phyloP scores from a whole-genome alignment of 2,888 invertebrate species.

The Rhingia campestris region DNA sequence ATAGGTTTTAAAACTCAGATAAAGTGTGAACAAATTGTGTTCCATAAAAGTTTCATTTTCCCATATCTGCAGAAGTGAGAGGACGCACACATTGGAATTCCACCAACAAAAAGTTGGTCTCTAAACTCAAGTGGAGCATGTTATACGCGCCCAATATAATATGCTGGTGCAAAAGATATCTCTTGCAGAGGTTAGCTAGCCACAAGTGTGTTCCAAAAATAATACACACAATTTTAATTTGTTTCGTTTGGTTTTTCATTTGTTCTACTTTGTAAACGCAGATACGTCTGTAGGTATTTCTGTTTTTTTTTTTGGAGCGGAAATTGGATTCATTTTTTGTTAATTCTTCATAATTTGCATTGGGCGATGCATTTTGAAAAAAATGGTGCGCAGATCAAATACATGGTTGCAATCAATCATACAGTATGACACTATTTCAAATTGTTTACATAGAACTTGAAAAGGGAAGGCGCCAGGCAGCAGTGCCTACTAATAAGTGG shows the following conservation, averaged over 20 bases:
- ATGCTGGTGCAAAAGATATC: conserved; percentile 7
- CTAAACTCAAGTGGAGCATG: neutral
- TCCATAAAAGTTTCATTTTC: conserved; percentile 8
- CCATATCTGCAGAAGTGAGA: neutral
- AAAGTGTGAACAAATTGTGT: neutral
- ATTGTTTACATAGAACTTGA: neutral
- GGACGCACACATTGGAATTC: neutral
- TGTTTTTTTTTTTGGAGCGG: conserved; percentile 3
- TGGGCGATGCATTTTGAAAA: neutral
- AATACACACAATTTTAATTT: neutral
- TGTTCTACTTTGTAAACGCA: conserved; percentile 4
- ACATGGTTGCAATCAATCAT: neutral
- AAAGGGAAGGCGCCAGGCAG: neutral
- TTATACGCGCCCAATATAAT: conserved; percentile 1
- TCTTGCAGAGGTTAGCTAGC: neutral
- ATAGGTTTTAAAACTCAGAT: neutral
- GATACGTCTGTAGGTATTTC: no score
- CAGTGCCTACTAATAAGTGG: neutral
- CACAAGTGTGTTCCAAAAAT: conserved; percentile 10
- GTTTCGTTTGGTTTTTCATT: neutral
- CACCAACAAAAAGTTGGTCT: neutral
- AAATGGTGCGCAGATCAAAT: neutral
- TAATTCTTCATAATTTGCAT: conserved; percentile 22
- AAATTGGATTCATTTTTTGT: conserved; percentile 11
- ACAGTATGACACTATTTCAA: neutral